phyloP scores from a whole-genome alignment of 2,797 vertebrate genomes.

The Percopsis omiscomaycus region DNA sequence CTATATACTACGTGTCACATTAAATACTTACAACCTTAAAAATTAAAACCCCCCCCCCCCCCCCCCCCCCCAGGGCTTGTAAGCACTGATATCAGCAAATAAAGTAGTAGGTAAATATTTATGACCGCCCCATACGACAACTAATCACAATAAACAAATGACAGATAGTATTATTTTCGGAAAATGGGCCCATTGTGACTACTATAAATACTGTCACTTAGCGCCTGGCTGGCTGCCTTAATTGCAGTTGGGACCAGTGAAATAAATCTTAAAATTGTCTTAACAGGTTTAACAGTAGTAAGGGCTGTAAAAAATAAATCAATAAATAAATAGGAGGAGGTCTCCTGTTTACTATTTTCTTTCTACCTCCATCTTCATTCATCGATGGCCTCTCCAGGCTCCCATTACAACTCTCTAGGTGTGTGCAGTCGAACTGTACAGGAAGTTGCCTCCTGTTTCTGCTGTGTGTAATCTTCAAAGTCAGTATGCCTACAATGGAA shows the following conservation, averaged over 20 bases:
- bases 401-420: conserved; percentile 64
- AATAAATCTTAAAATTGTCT: background rate
- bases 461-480: conserved; percentile 27
- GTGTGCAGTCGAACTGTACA: conserved; percentile 54
- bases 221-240: background rate
- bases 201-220: background rate
- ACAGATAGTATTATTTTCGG: too few species aligned
- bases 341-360: conserved; percentile 1
- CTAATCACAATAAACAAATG: too few species aligned
- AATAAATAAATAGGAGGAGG: too few species aligned
- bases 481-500: conserved; percentile 48
- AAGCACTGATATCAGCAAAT: too few species aligned
- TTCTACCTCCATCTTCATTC: conserved; percentile 60
- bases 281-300: too few species aligned
- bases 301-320: too few species aligned
- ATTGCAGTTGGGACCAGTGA: background rate
- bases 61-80: too few species aligned
- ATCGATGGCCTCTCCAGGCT: conserved; percentile 50
- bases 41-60: too few species aligned
- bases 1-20: background rate
- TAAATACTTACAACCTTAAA: too few species aligned
- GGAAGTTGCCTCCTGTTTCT: conserved; percentile 38
- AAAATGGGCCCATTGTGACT: too few species aligned
- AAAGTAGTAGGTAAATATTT: too few species aligned
- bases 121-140: too few species aligned